Percentiles rank a stretch among this genome's conserved stretches.
Evolutionary conservation across 2,888 invertebrate genomes (phyloP).

Genomic region (Gari tellinella): DNA sequence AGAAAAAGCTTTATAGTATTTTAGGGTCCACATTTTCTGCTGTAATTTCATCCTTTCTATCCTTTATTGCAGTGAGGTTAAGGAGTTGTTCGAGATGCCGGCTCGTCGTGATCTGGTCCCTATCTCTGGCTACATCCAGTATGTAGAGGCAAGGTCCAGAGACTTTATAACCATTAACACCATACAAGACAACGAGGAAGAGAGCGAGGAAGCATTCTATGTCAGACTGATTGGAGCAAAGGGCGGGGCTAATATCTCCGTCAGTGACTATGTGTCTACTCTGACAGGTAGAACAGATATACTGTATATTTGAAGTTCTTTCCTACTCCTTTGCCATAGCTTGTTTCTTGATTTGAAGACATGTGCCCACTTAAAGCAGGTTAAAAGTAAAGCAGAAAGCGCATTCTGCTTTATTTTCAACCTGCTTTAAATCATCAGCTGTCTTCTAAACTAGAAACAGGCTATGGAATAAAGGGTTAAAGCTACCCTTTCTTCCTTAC

Average conservation of each 20-base stretch:
- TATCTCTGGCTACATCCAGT: slow-evolving; percentile 79
- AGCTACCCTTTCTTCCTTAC: no score
- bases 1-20: no score
- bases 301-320: background rate
- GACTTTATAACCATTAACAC: slow-evolving; percentile 67
- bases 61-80: slow-evolving; percentile 72
- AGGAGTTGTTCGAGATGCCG: slow-evolving; percentile 74
- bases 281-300: slow-evolving; percentile 74
- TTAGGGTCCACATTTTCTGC: no score
- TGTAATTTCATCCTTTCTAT: no score
- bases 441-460: no score
- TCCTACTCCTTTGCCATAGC: no score
- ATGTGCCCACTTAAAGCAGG: background rate
- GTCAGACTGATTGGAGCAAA: slow-evolving; percentile 75
- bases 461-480: no score
- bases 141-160: slow-evolving; percentile 56
- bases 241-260: slow-evolving; percentile 79
- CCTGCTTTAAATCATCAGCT: no score
- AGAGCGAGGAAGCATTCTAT: slow-evolving; percentile 79
- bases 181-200: slow-evolving; percentile 79
- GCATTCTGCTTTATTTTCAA: no score
- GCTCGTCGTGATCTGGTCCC: slow-evolving; percentile 75
- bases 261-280: slow-evolving; percentile 68
- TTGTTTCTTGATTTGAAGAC: background rate
- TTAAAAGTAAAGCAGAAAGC: no score